Evolutionary conservation across 2,113 vertebrate genomes (phyloP).

Genomic region (Melospiza georgiana): DNA sequence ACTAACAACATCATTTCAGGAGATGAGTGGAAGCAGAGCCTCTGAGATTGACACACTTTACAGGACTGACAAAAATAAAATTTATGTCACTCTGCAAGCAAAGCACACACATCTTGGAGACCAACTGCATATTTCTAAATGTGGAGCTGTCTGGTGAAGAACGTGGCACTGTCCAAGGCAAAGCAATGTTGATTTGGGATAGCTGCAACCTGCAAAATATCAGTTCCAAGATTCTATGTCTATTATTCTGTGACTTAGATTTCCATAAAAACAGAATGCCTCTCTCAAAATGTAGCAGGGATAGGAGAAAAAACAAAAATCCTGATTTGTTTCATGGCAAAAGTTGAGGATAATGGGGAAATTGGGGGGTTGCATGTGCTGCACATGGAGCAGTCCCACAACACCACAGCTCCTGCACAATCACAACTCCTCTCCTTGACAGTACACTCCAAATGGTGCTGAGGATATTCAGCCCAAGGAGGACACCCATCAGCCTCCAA

Average conservation of each 20-base stretch:
- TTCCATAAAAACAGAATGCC: neutral
- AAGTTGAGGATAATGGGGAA: neutral
- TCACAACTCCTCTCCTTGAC: neutral
- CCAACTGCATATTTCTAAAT: neutral
- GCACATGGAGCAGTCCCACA: neutral
- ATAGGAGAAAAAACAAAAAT: neutral
- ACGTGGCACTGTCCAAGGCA: neutral
- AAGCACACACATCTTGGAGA: neutral
- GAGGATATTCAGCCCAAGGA: neutral
- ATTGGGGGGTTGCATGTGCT: neutral
- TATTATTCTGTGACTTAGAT: neutral
- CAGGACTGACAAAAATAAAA: conserved; percentile 24
- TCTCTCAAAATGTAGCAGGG: neutral
- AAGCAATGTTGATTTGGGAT: neutral
- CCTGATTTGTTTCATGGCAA: neutral
- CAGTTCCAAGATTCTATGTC: neutral
- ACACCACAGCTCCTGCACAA: neutral
- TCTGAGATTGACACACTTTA: conserved; percentile 27
- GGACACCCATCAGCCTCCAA: neutral
- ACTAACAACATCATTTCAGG: conserved; percentile 12
- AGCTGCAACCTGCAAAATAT: neutral
- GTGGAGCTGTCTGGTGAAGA: neutral
- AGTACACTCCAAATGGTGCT: neutral
- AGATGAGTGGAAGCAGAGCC: neutral
- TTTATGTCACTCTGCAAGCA: neutral